A percentile compares a stretch with the other conserved stretches of the same genome.
Evolutionary conservation across 2,113 vertebrate genomes (phyloP).

Genomic region (Cyprinodon brontotheroides): DNA sequence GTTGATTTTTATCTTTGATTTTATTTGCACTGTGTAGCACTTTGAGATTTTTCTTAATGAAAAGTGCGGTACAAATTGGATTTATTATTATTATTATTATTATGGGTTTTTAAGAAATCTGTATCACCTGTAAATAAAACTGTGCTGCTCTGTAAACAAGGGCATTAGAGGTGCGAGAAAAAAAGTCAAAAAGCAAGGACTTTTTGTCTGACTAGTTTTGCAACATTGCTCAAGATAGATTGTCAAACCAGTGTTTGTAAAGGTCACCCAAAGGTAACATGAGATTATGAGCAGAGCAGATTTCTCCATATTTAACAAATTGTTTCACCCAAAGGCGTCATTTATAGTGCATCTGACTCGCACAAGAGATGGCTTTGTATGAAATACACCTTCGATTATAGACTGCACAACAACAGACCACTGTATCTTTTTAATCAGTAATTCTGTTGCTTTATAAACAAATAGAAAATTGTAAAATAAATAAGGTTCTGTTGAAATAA

Average conservation of each 20-base stretch:
- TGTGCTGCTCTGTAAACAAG: not conserved
- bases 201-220: not conserved
- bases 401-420: not conserved
- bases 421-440: not conserved
- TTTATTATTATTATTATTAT: too few species aligned
- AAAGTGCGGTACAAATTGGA: too few species aligned
- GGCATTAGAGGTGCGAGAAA: not conserved
- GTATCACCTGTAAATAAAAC: not conserved
- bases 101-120: not conserved
- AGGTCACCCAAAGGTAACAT: slow-evolving; percentile 2
- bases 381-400: not conserved
- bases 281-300: not conserved
- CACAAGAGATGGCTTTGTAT: not conserved
- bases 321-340: not conserved
- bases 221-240: not conserved
- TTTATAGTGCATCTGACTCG: not conserved
- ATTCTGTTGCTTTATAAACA: not conserved
- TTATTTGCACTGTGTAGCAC: too few species aligned
- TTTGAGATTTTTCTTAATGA: too few species aligned
- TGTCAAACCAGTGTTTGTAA: not conserved
- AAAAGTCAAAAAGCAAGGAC: slow-evolving; percentile 2
- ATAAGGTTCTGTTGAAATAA: not conserved
- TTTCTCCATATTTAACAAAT: not conserved
- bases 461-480: not conserved
- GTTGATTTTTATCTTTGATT: too few species aligned